Evolutionary conservation across 1,140 invertebrate species (phyloP).

Genomic region (Laupala kohalensis): DNA sequence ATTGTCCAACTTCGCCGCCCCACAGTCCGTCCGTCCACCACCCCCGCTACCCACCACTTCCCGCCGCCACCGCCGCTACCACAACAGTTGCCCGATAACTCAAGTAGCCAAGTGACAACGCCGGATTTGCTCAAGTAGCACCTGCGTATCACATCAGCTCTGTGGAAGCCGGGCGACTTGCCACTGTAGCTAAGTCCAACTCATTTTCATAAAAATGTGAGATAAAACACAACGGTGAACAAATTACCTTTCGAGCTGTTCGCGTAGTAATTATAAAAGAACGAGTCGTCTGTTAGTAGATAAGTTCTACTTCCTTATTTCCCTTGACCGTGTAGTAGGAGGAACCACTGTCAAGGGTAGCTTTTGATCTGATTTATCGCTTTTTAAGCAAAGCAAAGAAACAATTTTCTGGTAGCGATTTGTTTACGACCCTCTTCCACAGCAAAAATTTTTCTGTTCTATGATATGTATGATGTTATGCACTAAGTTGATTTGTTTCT

Average conservation of each 20-base stretch:
- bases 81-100: neutral
- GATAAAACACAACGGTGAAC: neutral
- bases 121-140: neutral
- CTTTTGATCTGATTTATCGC: too few relatives aligned
- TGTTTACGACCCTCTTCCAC: too few relatives aligned
- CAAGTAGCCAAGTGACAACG: neutral
- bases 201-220: neutral
- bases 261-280: neutral
- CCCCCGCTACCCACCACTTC: neutral
- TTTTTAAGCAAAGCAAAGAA: too few relatives aligned
- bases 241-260: neutral
- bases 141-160: too few relatives aligned
- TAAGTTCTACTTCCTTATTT: too few relatives aligned
- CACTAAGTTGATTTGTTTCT: too few relatives aligned
- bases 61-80: neutral
- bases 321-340: too few relatives aligned
- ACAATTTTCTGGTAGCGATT: too few relatives aligned
- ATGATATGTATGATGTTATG: too few relatives aligned
- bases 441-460: too few relatives aligned
- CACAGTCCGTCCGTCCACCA: neutral
- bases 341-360: too few relatives aligned
- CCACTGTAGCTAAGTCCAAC: neutral
- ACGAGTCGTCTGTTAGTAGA: too few relatives aligned
- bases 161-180: neutral
- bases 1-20: neutral